phyloP scores from a whole-genome alignment of 1,140 invertebrate species.

The Nymphalis io region DNA sequence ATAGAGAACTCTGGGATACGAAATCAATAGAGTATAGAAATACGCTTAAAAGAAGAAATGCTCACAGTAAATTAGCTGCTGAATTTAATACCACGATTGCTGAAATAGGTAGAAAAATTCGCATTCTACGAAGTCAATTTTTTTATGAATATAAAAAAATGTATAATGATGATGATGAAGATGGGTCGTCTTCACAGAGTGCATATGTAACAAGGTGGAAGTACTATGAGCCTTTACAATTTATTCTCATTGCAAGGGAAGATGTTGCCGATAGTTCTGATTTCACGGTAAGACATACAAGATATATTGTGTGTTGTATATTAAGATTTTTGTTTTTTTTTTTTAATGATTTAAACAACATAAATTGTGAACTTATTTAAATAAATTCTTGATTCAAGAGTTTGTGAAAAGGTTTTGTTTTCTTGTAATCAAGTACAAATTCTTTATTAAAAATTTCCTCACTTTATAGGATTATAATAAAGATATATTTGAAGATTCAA shows the following conservation, averaged over 20 bases:
- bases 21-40: slow-evolving; percentile 17
- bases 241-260: slow-evolving; percentile 16
- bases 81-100: slow-evolving; percentile 24
- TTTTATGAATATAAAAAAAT: slow-evolving; percentile 25
- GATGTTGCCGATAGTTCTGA: not conserved
- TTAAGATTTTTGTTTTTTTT: too few species aligned
- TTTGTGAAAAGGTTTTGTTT: too few species aligned
- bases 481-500: not conserved
- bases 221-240: slow-evolving; percentile 12
- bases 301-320: too few species aligned
- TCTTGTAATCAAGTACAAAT: not conserved
- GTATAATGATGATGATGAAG: slow-evolving; percentile 15
- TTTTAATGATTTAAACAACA: too few species aligned
- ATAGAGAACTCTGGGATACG: slow-evolving; percentile 22
- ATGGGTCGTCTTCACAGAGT: slow-evolving; percentile 6
- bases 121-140: slow-evolving; percentile 23
- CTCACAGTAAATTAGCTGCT: slow-evolving; percentile 6
- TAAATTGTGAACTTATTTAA: too few species aligned
- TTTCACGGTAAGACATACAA: not conserved
- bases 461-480: not conserved
- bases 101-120: slow-evolving; percentile 26
- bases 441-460: not conserved
- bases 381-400: too few species aligned
- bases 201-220: slow-evolving; percentile 21
- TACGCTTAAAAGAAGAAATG: slow-evolving; percentile 11